Percentiles rank a stretch among this genome's conserved stretches.
Conservation (phyloP, 2,113 vertebrate genomes). For the Cochlearius cochlearius region DNA sequence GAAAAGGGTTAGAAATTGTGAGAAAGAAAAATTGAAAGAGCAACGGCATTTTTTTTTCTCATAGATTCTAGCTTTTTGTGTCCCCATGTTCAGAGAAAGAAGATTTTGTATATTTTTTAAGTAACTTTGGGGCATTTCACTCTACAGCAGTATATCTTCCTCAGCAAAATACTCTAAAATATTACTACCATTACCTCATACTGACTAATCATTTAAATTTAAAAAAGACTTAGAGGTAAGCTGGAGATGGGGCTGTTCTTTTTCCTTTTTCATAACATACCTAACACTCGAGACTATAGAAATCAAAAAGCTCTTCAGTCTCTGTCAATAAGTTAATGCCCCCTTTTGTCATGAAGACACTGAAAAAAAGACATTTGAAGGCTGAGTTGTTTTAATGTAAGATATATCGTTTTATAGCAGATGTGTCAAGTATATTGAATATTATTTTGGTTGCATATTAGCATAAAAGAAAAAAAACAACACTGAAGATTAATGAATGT, state of each 20-base stretch:
- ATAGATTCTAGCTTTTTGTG: neutral
- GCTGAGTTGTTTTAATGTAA: neutral
- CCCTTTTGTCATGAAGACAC: neutral
- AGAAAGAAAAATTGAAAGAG: neutral
- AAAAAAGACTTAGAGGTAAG: neutral
- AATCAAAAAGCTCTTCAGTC: neutral
- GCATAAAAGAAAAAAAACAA: neutral
- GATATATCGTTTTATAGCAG: neutral
- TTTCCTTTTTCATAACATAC: neutral
- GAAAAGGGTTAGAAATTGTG: neutral
- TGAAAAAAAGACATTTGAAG: neutral
- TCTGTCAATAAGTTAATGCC: neutral
- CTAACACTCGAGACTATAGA: neutral
- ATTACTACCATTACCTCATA: neutral
- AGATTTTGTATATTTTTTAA: neutral
- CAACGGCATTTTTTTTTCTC: neutral
- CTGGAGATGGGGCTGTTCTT: neutral
- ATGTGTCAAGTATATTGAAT: neutral
- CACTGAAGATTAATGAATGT: neutral
- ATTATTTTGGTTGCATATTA: neutral
- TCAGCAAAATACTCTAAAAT: neutral
- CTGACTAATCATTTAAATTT: neutral
- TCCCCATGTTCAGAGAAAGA: neutral
- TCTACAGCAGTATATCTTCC: neutral
- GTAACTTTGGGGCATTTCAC: neutral